Conservation (phyloP, 1,140 invertebrate species). For the Bicyclus anynana region DNA sequence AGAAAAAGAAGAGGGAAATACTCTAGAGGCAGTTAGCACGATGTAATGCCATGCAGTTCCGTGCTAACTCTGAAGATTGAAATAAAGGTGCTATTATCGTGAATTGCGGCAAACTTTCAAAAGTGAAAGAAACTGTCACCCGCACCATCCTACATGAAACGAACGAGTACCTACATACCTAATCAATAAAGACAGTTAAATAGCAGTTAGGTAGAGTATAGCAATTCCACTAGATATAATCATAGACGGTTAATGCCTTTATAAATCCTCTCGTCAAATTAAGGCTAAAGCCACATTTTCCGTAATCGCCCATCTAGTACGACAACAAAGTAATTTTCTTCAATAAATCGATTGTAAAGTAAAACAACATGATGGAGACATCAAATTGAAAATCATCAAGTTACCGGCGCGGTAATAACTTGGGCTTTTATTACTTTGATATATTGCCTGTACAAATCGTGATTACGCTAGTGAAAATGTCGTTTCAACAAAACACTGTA, state of each 20-base stretch:
- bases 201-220: too few relatives aligned
- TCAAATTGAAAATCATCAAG: constrained; percentile 73
- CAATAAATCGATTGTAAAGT: constrained; percentile 43
- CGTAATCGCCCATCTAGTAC: constrained; percentile 13
- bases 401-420: constrained; percentile 53
- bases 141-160: too few relatives aligned
- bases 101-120: too few relatives aligned
- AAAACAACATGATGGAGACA: constrained; percentile 58
- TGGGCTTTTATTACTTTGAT: constrained; percentile 67
- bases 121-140: too few relatives aligned
- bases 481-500: constrained; percentile 74
- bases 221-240: too few relatives aligned
- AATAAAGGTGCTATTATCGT: too few relatives aligned
- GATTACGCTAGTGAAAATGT: constrained; percentile 74
- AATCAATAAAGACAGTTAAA: too few relatives aligned
- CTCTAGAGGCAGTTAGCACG: too few relatives aligned
- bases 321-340: constrained; percentile 23
- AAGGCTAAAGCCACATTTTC: constrained; percentile 15
- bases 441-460: constrained; percentile 68
- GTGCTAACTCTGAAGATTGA: too few relatives aligned
- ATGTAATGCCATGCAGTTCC: too few relatives aligned
- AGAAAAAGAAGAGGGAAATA: too few relatives aligned
- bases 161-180: too few relatives aligned
- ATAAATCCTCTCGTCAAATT: constrained; percentile 13
- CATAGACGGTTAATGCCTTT: neutral